Evolutionary conservation across 2,113 vertebrate genomes (phyloP).

Genomic region (Cnemophilus loriae): DNA sequence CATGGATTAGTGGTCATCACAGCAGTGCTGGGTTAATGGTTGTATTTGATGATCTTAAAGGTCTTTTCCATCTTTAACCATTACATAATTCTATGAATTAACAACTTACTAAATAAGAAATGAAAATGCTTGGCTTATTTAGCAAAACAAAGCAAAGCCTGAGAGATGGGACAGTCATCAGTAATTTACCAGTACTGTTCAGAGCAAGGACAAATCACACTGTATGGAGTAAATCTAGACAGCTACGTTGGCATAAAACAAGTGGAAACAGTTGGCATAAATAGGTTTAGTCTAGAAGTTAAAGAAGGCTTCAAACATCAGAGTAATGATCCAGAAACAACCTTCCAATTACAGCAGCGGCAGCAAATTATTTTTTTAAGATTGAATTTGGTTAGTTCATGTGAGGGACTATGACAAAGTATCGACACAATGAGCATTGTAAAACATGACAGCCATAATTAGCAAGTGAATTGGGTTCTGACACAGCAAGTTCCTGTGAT

Average conservation of each 20-base stretch:
- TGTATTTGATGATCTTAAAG: background rate
- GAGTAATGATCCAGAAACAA: background rate
- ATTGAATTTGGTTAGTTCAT: background rate
- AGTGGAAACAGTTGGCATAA: background rate
- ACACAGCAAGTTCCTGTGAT: slow-evolving; percentile 9
- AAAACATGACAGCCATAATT: background rate
- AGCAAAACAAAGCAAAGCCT: background rate
- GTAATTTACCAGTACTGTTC: background rate
- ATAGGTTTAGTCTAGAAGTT: background rate
- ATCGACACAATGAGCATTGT: background rate
- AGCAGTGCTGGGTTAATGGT: background rate
- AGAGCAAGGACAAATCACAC: background rate
- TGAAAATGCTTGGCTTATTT: background rate
- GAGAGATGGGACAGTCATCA: background rate
- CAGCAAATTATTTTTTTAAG: background rate
- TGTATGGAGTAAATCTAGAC: background rate
- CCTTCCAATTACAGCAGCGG: background rate
- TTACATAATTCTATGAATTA: background rate
- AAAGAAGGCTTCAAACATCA: background rate
- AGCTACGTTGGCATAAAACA: background rate
- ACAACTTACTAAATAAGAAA: background rate
- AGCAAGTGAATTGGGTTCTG: background rate
- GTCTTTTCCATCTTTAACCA: background rate
- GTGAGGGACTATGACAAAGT: background rate
- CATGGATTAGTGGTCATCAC: background rate